Evolutionary conservation across 1,140 invertebrate genomes (phyloP).

Genomic region (Drosophila oshimai): DNA sequence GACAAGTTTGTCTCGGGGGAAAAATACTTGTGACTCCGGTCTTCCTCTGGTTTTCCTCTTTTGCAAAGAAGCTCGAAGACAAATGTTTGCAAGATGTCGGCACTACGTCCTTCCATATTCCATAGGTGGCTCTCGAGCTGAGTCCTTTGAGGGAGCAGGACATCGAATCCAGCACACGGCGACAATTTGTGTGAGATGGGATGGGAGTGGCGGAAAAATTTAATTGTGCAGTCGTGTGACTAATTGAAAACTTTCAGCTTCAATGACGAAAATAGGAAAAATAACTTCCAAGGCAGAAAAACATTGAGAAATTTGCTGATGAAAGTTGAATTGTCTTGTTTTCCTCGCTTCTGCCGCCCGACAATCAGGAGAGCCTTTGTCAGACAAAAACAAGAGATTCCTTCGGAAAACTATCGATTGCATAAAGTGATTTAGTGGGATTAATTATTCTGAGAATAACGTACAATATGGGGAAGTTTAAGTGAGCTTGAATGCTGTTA

Average conservation of each 20-base stretch:
- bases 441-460: conserved; percentile 4
- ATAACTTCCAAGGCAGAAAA: conserved; percentile 18
- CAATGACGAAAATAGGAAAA: conserved; percentile 51
- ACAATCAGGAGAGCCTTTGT: conserved; percentile 4
- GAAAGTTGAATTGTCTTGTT: conserved; percentile 49
- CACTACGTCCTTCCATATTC: neutral
- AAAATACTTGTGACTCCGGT: conserved; percentile 9
- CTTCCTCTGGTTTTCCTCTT: conserved; percentile 16
- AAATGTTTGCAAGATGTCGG: conserved; percentile 56
- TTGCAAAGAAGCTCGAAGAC: conserved; percentile 47
- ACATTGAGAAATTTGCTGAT: conserved; percentile 28
- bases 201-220: conserved; percentile 43
- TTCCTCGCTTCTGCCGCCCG: conserved; percentile 3
- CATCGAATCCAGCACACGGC: neutral
- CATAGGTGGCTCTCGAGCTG: conserved; percentile 14
- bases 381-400: neutral
- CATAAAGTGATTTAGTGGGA: conserved; percentile 11
- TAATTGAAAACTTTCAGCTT: conserved; percentile 76
- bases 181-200: neutral
- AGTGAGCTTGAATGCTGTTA: neutral
- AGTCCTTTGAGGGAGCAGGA: conserved; percentile 14
- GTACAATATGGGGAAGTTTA: neutral
- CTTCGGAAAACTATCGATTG: conserved; percentile 27
- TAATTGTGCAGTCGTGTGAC: conserved; percentile 74
- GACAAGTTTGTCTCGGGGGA: conserved; percentile 54